Percentiles rank a stretch among this genome's conserved stretches.
Conservation (phyloP, 1,140 invertebrate species). For the Gonioctena quinquepunctata region DNA sequence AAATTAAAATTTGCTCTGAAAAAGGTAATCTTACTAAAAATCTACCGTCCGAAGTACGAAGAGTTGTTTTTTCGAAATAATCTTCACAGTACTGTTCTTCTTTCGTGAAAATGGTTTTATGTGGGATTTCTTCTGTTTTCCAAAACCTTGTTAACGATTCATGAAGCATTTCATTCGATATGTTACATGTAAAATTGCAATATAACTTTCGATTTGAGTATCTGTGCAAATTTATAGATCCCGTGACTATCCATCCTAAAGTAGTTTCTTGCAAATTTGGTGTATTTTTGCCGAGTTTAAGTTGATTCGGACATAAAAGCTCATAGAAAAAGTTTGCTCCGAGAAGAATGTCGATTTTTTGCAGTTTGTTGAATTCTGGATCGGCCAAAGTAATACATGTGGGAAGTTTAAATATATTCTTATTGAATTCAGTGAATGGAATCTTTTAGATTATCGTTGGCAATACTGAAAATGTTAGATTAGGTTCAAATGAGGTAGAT, state of each 20-base stretch:
- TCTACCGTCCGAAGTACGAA: conserved; percentile 33
- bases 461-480: conserved; percentile 4
- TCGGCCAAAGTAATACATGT: conserved; percentile 27
- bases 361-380: conserved; percentile 30
- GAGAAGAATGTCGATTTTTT: conserved; percentile 40
- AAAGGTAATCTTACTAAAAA: conserved; percentile 50
- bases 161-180: too few species aligned
- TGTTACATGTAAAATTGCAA: not conserved
- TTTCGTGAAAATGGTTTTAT: too few species aligned
- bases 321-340: conserved; percentile 39
- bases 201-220: not conserved
- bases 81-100: conserved; percentile 41
- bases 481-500: not conserved
- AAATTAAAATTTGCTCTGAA: conserved; percentile 27
- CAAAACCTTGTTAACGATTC: not conserved
- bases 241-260: too few species aligned
- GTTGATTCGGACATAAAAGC: too few species aligned
- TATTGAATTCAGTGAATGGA: conserved; percentile 5
- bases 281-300: too few species aligned
- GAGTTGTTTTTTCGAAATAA: conserved; percentile 37
- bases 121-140: too few species aligned
- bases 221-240: conserved; percentile 34
- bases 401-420: not conserved
- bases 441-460: conserved; percentile 23
- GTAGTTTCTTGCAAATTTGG: too few species aligned